phyloP scores from a whole-genome alignment of 1,140 invertebrate species.

The Microvelia longipes region DNA sequence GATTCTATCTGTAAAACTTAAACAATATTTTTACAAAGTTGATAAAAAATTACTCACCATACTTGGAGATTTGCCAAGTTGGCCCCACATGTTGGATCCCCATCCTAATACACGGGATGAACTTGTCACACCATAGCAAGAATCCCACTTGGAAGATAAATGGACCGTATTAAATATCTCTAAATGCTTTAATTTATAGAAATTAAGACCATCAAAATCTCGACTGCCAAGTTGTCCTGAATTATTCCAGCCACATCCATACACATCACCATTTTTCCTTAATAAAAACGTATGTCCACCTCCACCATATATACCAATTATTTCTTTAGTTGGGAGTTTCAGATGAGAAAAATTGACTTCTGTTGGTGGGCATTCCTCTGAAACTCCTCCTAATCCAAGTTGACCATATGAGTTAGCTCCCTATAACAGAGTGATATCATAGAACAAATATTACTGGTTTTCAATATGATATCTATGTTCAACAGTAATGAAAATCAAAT shows the following conservation, averaged over 20 bases:
- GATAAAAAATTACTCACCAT: neutral
- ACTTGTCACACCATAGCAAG: conserved; percentile 41
- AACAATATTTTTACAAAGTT: neutral
- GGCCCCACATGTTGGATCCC: conserved; percentile 57
- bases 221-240: conserved; percentile 53
- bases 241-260: conserved; percentile 70
- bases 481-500: too few relatives aligned
- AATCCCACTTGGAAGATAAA: conserved; percentile 57
- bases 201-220: conserved; percentile 22
- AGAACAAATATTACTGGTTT: too few relatives aligned
- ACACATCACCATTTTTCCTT: conserved; percentile 46
- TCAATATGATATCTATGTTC: too few relatives aligned
- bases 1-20: neutral
- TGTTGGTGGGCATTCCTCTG: conserved; percentile 48
- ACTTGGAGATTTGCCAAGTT: conserved; percentile 37
- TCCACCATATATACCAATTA: conserved; percentile 50
- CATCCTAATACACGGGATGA: conserved; percentile 40
- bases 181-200: conserved; percentile 16
- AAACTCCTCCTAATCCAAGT: conserved; percentile 46
- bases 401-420: conserved; percentile 76
- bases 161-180: conserved; percentile 35
- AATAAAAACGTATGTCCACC: conserved; percentile 58
- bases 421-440: conserved; percentile 32
- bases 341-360: conserved; percentile 32
- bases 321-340: conserved; percentile 28